Base-by-base conservation (phyloP, 1,140 invertebrate genomes). In the Homalodisca vitripennis region DNA sequence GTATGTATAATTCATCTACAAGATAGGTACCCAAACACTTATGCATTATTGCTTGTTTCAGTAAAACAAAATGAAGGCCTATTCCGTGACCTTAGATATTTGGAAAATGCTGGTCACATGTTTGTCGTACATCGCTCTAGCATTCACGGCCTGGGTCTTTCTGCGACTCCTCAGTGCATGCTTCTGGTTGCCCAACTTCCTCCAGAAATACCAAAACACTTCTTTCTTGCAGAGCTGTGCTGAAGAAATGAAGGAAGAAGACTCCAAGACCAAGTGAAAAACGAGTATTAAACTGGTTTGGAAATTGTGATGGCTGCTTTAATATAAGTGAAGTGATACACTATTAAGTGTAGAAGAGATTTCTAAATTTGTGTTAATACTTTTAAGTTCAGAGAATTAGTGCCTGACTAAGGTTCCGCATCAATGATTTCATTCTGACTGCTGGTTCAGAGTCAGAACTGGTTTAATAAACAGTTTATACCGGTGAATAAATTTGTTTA, bases 121-220 rank as follows among this genome's bases (percentile, higher is more conserved):
- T 29, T 73, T 77, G 57, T 79, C 81, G 0, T 86, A 84, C 74
- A 73, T 86, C 67, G 78, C 77, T 13, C 74, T 86, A 6, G 85
- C 83, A 13, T 80, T 80, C 26, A 77, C 80, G 1, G 80, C 79
- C 30, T 85, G 84, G 83, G 74, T 86, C 12, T 81, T 86, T 29
- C 72, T 86, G 3, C 79, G 83, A 62, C 76, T 88, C 71, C 73
- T 87, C n/a, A 83, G 85, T 74, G 86, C 86, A 1, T 87, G 86
- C 72, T 86, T 88, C 73, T 85, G 82, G 81, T 76, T 88, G 51
- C 86, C 87, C 0, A 79, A 80, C 17, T 83, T 84, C 72, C 76
- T 88, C 30, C 81, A 82, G 72, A 83, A 80, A 31, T 81, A 85
- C 73, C 79, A 84, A 66, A 78, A 82, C 30, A 55, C 67, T 64